Percentiles rank a stretch among this genome's conserved stretches.
phyloP scores from a whole-genome alignment of 2,113 vertebrate genomes.

The Dinomys branickii region DNA sequence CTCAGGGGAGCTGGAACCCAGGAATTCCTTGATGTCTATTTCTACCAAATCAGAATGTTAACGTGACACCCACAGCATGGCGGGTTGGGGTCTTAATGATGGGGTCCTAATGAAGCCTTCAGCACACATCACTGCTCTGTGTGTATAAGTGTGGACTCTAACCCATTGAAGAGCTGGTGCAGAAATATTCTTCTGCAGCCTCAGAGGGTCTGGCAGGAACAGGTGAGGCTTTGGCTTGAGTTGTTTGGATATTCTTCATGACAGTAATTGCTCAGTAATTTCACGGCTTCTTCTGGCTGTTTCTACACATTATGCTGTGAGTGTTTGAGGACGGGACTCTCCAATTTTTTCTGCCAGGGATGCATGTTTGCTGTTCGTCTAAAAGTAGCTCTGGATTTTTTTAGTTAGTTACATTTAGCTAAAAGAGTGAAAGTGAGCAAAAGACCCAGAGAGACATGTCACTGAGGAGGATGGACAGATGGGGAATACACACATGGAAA shows the following conservation, averaged over 20 bases:
- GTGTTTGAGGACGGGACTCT: neutral
- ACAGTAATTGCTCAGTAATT: rapidly evolving
- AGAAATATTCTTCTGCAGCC: neutral
- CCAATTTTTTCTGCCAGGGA: neutral
- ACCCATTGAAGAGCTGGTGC: rapidly evolving
- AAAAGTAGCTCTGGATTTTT: neutral
- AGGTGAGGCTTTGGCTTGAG: rapidly evolving
- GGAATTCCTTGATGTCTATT: neutral
- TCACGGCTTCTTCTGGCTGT: neutral
- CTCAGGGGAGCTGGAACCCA: neutral
- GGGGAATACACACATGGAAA: neutral
- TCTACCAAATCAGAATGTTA: neutral
- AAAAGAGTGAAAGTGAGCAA: neutral
- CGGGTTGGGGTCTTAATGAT: neutral
- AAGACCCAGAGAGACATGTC: neutral
- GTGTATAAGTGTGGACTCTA: rapidly evolving
- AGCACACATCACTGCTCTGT: rapidly evolving
- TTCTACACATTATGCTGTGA: neutral
- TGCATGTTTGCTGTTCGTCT: neutral
- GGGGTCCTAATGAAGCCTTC: neutral
- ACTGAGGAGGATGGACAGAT: neutral
- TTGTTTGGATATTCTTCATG: rapidly evolving
- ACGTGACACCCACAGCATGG: rapidly evolving
- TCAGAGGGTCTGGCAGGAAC: neutral
- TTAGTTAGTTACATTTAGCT: neutral